Conservation (phyloP, 2,888 invertebrate species). For the Meiosimyza decipiens region DNA sequence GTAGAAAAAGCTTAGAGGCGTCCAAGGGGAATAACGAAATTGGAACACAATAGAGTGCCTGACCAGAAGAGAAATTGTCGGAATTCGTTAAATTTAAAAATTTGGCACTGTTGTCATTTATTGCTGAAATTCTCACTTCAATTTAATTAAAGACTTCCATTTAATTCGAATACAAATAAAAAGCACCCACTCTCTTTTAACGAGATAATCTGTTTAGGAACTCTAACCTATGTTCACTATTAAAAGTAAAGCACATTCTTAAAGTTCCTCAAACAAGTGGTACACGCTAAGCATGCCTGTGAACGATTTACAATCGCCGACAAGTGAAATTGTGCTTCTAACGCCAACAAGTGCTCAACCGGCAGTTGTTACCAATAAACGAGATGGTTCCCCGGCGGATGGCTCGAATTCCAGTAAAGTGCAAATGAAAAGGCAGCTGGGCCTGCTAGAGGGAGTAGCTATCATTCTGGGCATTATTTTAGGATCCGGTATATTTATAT, state of each 20-base stretch:
- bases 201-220: too few species aligned
- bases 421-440: conserved; percentile 88
- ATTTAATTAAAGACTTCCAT: conserved; percentile 20
- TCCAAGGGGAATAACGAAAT: neutral
- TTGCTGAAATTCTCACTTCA: conserved; percentile 18
- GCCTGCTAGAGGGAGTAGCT: conserved; percentile 90
- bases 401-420: conserved; percentile 68
- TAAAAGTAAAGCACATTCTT: too few species aligned
- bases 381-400: conserved; percentile 53
- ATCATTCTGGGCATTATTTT: conserved; percentile 95
- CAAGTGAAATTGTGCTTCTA: conserved; percentile 65
- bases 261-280: conserved; percentile 29
- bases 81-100: neutral
- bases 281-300: conserved; percentile 50
- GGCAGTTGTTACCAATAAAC: conserved; percentile 41
- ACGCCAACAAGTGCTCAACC: conserved; percentile 59
- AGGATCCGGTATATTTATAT: conserved; percentile 96
- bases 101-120: neutral
- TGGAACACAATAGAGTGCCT: neutral
- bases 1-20: neutral
- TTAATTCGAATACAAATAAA: conserved; percentile 16
- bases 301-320: conserved; percentile 58
- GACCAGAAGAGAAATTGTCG: neutral
- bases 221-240: too few species aligned
- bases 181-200: conserved; percentile 12